Conservation (phyloP, 2,888 invertebrate species). For the Meghimatium bilineatum region DNA sequence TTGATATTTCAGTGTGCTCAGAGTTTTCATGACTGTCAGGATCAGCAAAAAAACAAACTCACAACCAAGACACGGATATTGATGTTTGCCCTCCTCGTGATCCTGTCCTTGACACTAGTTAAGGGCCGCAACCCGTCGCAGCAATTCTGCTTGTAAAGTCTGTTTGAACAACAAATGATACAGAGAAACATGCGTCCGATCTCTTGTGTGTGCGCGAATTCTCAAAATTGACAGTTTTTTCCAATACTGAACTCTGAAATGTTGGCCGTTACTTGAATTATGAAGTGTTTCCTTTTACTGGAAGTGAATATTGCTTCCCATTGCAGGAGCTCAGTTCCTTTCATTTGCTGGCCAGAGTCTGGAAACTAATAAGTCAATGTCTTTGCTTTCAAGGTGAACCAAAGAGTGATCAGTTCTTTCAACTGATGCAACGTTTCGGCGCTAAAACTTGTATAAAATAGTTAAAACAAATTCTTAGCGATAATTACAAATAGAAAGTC, state of each 20-base stretch:
- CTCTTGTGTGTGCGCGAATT: constrained; percentile 4
- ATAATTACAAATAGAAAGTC: too few relatives aligned
- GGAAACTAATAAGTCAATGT: too few relatives aligned
- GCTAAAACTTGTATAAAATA: too few relatives aligned
- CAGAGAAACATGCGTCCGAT: constrained; percentile 15
- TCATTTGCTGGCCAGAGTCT: too few relatives aligned
- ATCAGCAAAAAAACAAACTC: constrained; percentile 43
- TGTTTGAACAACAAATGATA: constrained; percentile 38
- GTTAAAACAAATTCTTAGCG: too few relatives aligned
- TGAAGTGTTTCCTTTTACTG: not conserved
- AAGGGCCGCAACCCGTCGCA: constrained; percentile 12
- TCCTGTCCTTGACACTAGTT: constrained; percentile 45
- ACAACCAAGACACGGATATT: constrained; percentile 31
- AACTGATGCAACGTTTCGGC: too few relatives aligned
- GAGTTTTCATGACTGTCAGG: constrained; percentile 18
- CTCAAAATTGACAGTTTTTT: not conserved
- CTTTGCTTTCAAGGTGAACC: too few relatives aligned
- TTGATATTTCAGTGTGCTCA: constrained; percentile 36
- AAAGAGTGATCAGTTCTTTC: too few relatives aligned
- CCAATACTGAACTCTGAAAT: not conserved
- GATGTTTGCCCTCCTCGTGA: constrained; percentile 37
- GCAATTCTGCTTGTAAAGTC: constrained; percentile 27
- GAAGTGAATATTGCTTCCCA: too few relatives aligned
- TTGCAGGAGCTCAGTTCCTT: too few relatives aligned
- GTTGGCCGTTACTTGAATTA: not conserved